A percentile compares a stretch with the other conserved stretches of the same genome.
phyloP scores from a whole-genome alignment of 2,113 vertebrate genomes.

The Notarius lentiginosus region DNA sequence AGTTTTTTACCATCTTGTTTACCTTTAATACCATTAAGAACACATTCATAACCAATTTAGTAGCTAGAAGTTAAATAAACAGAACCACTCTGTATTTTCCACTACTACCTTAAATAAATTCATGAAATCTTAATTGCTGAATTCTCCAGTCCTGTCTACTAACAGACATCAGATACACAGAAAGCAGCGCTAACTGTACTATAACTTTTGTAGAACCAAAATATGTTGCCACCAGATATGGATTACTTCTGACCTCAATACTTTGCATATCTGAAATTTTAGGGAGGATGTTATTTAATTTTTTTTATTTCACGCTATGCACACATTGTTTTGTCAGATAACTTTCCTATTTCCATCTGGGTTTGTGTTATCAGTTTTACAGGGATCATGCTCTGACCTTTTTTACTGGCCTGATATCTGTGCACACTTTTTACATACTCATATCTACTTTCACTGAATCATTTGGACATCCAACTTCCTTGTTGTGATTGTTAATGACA shows the following conservation, averaged over 20 bases:
- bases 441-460: constrained; percentile 23
- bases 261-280: constrained; percentile 30
- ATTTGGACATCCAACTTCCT: constrained; percentile 27
- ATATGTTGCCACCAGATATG: background rate
- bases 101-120: background rate
- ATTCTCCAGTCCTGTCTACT: background rate
- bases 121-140: background rate
- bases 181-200: background rate
- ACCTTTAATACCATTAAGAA: background rate
- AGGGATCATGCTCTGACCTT: constrained; percentile 39
- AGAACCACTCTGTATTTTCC: background rate
- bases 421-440: constrained; percentile 33
- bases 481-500: constrained; percentile 41
- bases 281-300: constrained; percentile 5
- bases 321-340: constrained; percentile 5
- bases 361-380: constrained; percentile 38
- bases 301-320: constrained; percentile 10
- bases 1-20: background rate
- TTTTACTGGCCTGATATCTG: constrained; percentile 22
- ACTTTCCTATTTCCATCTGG: constrained; percentile 25
- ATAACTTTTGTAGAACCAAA: background rate
- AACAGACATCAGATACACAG: background rate
- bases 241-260: background rate
- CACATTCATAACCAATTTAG: background rate
- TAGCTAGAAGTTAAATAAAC: background rate